phyloP scores from a whole-genome alignment of 1,140 invertebrate genomes.

The Drosophila persimilis region DNA sequence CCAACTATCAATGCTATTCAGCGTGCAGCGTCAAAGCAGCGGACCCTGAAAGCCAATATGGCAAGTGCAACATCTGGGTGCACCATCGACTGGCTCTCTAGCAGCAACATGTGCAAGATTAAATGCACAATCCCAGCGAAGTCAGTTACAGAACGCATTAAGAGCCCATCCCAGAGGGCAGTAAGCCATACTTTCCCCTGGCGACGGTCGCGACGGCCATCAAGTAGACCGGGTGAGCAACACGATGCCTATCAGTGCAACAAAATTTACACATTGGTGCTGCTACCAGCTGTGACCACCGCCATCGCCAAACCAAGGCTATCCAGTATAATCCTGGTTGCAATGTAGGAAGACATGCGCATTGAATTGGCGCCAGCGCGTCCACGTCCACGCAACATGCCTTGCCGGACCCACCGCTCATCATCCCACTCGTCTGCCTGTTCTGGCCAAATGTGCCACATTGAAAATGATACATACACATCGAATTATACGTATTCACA shows the following conservation, averaged over 20 bases:
- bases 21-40: constrained; percentile 17
- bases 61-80: constrained; percentile 31
- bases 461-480: constrained; percentile 23
- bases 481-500: background rate
- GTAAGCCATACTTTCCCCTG: too few relatives aligned
- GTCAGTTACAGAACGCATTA: constrained; percentile 10
- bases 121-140: constrained; percentile 5
- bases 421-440: constrained; percentile 20
- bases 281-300: constrained; percentile 44
- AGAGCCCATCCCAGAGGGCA: constrained; percentile 22
- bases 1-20: constrained; percentile 27
- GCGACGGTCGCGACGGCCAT: constrained; percentile 1
- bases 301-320: background rate
- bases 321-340: constrained; percentile 16
- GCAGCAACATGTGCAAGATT: background rate
- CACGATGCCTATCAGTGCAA: constrained; percentile 38
- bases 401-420: constrained; percentile 18
- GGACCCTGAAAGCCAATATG: constrained; percentile 20
- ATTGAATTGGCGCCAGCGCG: constrained; percentile 42
- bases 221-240: constrained; percentile 4
- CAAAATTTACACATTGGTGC: constrained; percentile 55
- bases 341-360: constrained; percentile 26
- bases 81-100: background rate
- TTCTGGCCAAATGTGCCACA: constrained; percentile 37
- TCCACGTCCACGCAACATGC: constrained; percentile 35